phyloP scores from a whole-genome alignment of 2,113 vertebrate species.

The Paraplagusia blochii region DNA sequence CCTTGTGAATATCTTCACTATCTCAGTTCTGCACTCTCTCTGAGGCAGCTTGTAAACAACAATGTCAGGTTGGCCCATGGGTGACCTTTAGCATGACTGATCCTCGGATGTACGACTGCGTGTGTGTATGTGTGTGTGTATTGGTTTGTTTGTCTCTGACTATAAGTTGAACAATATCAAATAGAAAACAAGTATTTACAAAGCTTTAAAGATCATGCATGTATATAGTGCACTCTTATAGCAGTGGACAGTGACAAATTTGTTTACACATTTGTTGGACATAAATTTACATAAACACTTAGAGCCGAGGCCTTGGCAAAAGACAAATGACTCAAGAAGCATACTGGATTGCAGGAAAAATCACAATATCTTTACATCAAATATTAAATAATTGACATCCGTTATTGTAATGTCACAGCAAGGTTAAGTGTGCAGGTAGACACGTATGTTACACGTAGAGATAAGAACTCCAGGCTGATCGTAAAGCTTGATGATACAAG shows the following conservation, averaged over 20 bases:
- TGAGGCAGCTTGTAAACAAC: constrained; percentile 66
- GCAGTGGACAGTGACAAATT: constrained; percentile 5
- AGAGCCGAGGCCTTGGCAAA: constrained; percentile 31
- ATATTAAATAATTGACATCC: background rate
- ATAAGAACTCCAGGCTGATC: constrained; percentile 43
- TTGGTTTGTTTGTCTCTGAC: constrained; percentile 16
- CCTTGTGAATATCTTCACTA: constrained; percentile 48
- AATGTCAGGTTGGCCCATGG: constrained; percentile 55
- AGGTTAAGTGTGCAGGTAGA: constrained; percentile 54
- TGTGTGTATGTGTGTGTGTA: constrained; percentile 32
- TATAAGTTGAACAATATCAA: constrained; percentile 12
- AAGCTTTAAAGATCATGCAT: constrained; percentile 24
- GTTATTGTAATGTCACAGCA: background rate
- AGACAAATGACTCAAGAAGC: constrained; percentile 25
- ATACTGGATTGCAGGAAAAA: constrained; percentile 7
- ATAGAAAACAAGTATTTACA: constrained; percentile 26
- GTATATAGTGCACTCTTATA: constrained; percentile 17
- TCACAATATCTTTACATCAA: too few species aligned
- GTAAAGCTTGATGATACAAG: constrained; percentile 33
- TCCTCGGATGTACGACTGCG: constrained; percentile 34
- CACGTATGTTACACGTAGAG: constrained; percentile 32
- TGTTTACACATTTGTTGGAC: constrained; percentile 29
- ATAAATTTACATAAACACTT: constrained; percentile 13
- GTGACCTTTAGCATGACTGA: constrained; percentile 60
- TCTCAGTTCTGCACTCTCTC: constrained; percentile 46